Evolutionary conservation across 2,113 vertebrate species (phyloP).

Genomic region (Bombycilla garrulus): DNA sequence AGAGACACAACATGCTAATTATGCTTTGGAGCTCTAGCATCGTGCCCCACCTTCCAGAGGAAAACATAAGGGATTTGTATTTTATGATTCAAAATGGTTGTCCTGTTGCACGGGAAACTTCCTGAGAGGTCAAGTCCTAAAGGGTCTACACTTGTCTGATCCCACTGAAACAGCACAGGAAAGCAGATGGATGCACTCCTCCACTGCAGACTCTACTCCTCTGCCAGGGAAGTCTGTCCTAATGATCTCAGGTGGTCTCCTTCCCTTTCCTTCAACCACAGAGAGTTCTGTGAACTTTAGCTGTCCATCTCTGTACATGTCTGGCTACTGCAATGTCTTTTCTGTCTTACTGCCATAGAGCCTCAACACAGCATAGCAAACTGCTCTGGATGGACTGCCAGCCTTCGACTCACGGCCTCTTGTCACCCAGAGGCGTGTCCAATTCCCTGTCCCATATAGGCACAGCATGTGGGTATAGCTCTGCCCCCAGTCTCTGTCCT

Average conservation of each 20-base stretch:
- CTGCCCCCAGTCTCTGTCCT: neutral
- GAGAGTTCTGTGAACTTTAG: neutral
- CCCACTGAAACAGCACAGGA: neutral
- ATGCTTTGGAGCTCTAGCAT: neutral
- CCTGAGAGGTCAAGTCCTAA: neutral
- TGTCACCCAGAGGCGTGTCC: neutral
- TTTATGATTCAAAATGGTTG: neutral
- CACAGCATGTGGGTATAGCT: neutral
- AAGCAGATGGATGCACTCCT: neutral
- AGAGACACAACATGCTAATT: neutral
- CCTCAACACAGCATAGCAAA: neutral
- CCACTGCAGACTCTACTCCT: neutral
- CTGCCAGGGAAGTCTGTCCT: neutral
- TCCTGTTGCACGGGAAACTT: neutral
- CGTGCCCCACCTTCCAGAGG: neutral
- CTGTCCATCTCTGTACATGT: neutral
- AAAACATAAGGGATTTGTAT: neutral
- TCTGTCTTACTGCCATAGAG: neutral
- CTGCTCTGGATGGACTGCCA: neutral
- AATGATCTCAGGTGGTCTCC: neutral
- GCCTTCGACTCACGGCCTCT: neutral
- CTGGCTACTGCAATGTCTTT: neutral
- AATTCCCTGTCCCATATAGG: neutral
- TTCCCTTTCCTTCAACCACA: neutral
- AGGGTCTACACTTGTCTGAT: neutral